Evolutionary conservation across 2,888 invertebrate genomes (phyloP).

Genomic region (Melipona bicolor): DNA sequence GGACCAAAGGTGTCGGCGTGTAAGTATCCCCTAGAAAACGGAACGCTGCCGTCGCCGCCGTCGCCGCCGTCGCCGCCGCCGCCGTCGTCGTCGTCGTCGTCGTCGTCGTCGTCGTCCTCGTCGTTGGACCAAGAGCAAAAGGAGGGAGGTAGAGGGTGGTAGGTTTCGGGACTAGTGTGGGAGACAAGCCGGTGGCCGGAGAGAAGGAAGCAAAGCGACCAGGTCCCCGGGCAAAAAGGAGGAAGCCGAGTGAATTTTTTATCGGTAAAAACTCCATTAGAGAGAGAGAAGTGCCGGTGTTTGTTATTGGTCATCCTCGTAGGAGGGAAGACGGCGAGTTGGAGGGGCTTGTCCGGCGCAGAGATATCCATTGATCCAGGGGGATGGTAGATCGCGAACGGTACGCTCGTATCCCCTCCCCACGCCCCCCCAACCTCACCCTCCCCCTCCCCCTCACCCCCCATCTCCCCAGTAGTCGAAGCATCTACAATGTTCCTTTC

Average conservation of each 20-base stretch:
- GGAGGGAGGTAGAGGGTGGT: background rate
- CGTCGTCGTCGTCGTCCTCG: background rate
- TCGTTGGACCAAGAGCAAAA: background rate
- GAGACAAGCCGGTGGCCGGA: conserved; percentile 50
- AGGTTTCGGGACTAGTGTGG: conserved; percentile 19
- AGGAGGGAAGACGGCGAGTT: conserved; percentile 69
- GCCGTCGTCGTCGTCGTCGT: background rate
- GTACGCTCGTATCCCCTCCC: conserved; percentile 62
- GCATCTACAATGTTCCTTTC: conserved; percentile 78
- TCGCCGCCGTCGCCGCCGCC: background rate
- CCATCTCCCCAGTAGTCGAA: conserved; percentile 57
- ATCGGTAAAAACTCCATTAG: conserved; percentile 84
- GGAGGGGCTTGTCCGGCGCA: conserved; percentile 78
- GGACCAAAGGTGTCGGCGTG: conserved; percentile 61
- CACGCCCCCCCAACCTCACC: conserved; percentile 52
- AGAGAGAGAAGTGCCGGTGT: conserved; percentile 81
- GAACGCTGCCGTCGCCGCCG: conserved; percentile 9
- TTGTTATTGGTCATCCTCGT: conserved; percentile 83
- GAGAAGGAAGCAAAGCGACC: conserved; percentile 54
- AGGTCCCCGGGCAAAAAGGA: conserved; percentile 70
- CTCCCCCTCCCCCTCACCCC: no score
- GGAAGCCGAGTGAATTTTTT: conserved; percentile 82
- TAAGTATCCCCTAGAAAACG: conserved; percentile 57
- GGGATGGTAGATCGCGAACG: conserved; percentile 74
- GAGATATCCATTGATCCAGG: conserved; percentile 80